Evolutionary conservation across 2,113 vertebrate species (phyloP).

Genomic region (Chloebia gouldiae): DNA sequence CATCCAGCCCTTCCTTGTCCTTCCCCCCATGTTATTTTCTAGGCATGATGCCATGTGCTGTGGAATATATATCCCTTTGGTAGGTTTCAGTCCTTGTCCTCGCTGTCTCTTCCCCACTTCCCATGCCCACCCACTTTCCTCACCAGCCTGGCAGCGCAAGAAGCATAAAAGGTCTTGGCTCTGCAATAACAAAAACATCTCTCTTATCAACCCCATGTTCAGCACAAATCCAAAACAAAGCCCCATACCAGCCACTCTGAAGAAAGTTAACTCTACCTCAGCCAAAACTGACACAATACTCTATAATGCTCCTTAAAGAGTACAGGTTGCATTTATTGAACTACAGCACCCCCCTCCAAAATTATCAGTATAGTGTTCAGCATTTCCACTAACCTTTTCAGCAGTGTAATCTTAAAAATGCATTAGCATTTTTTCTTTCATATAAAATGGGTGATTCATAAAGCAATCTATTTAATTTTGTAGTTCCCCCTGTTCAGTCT

Average conservation of each 20-base stretch:
- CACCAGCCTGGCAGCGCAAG: accelerated
- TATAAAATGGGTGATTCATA: background rate
- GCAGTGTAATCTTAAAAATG: background rate
- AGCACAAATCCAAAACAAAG: background rate
- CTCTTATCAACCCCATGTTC: background rate
- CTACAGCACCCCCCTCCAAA: background rate
- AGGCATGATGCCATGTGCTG: background rate
- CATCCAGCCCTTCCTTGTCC: background rate
- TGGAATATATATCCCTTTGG: background rate
- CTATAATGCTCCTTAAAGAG: background rate
- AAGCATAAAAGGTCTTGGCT: background rate
- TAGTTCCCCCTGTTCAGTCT: background rate
- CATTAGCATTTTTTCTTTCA: background rate
- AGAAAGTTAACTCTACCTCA: background rate
- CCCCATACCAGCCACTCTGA: background rate
- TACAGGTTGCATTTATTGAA: background rate
- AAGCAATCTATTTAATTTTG: background rate
- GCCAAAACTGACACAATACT: background rate
- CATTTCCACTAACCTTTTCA: background rate
- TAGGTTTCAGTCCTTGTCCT: background rate
- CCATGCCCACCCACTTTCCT: background rate
- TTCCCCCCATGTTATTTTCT: background rate
- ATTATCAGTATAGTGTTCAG: background rate
- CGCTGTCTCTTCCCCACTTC: background rate
- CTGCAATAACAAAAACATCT: background rate